Percentiles rank a stretch among this genome's conserved stretches.
Conservation (phyloP, 2,797 vertebrate genomes). For the Meda fulgida region DNA sequence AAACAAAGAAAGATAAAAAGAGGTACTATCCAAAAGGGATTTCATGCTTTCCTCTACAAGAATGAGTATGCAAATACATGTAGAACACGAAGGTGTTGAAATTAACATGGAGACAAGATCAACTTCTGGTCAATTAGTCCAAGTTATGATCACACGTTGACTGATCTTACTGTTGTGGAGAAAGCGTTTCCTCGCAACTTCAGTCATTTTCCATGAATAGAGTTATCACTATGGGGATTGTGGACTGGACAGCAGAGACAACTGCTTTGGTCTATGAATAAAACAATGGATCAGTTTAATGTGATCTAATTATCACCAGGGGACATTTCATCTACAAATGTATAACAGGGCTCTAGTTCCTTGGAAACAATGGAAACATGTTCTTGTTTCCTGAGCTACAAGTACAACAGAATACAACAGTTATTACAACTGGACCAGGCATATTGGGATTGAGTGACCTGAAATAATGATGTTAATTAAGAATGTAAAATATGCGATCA, state of each 20-base stretch:
- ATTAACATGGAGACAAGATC: not conserved
- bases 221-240: conserved; percentile 36
- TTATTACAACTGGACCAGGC: not conserved
- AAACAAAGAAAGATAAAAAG: conserved; percentile 32
- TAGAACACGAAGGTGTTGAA: not conserved
- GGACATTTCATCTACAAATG: not conserved
- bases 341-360: not conserved
- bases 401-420: not conserved
- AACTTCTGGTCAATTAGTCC: not conserved
- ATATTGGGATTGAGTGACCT: not conserved
- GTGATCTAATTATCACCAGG: conserved; percentile 36
- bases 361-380: conserved; percentile 44
- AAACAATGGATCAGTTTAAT: conserved; percentile 47
- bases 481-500: not conserved
- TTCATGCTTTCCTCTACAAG: not conserved
- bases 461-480: not conserved
- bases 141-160: not conserved
- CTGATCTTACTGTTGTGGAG: conserved; percentile 27
- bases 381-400: conserved; percentile 3
- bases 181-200: conserved; percentile 35
- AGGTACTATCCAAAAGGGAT: conserved; percentile 37
- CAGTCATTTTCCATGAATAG: conserved; percentile 51
- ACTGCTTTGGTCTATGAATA: conserved; percentile 42
- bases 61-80: not conserved
- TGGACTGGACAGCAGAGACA: conserved; percentile 21